Percentiles rank a stretch among this genome's conserved stretches.
phyloP scores from a whole-genome alignment of 2,797 vertebrate genomes.

The Agapornis canus region DNA sequence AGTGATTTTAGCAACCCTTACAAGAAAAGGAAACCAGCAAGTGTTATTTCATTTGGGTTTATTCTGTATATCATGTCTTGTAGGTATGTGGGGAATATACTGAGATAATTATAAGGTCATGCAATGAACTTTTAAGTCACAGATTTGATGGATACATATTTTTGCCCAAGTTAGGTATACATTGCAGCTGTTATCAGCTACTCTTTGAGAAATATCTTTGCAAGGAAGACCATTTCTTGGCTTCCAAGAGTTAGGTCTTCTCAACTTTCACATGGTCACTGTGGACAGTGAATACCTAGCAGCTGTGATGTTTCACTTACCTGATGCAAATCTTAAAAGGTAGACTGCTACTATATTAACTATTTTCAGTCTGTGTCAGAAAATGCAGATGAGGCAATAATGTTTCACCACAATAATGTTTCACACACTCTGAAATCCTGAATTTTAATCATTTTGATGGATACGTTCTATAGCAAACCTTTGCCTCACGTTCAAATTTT shows the following conservation, averaged over 20 bases:
- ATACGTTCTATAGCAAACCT: neutral
- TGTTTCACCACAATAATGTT: neutral
- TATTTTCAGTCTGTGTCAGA: neutral
- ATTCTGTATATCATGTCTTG: neutral
- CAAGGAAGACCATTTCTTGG: neutral
- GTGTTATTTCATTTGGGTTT: neutral
- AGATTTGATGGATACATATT: neutral
- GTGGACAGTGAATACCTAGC: neutral
- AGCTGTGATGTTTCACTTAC: neutral
- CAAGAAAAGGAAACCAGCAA: neutral
- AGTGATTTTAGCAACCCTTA: neutral
- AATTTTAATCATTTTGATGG: neutral
- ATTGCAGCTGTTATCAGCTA: neutral
- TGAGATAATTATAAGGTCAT: neutral
- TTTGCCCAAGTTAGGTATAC: neutral
- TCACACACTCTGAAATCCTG: neutral
- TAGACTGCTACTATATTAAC: neutral
- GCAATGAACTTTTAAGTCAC: neutral
- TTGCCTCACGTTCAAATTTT: neutral
- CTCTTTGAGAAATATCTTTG: neutral
- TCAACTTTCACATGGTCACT: neutral
- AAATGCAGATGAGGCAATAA: neutral
- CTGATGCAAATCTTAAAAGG: neutral
- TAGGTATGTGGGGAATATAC: neutral
- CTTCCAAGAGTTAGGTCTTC: neutral